Evolutionary conservation across 2,797 vertebrate species (phyloP).

Genomic region (Emys orbicularis): DNA sequence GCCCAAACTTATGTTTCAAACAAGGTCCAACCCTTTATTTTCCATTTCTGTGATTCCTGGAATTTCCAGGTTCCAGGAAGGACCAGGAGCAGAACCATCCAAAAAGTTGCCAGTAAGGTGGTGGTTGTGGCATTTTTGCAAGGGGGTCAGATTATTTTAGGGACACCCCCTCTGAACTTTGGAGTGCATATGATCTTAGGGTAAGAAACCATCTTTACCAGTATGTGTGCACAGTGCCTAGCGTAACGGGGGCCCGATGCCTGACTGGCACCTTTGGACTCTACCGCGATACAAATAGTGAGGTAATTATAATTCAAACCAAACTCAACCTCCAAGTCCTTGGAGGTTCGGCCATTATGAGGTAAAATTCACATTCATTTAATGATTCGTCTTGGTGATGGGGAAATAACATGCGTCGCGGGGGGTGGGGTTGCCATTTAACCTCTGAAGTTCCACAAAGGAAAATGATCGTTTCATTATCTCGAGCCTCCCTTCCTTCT

Average conservation of each 20-base stretch:
- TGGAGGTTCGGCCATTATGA: neutral
- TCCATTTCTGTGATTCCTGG: neutral
- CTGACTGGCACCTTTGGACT: neutral
- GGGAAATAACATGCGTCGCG: neutral
- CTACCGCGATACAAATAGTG: neutral
- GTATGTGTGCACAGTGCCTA: neutral
- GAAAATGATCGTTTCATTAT: neutral
- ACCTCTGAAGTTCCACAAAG: neutral
- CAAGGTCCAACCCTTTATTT: neutral
- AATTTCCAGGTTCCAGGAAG: neutral
- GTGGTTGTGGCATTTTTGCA: neutral
- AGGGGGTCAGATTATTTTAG: neutral
- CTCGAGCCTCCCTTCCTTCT: neutral
- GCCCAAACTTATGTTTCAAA: neutral
- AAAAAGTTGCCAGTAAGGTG: neutral
- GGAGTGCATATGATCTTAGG: neutral
- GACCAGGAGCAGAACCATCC: neutral
- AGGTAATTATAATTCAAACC: neutral
- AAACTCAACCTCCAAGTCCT: neutral
- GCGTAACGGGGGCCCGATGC: too few species aligned
- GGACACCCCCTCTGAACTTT: neutral
- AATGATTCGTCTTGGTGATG: neutral
- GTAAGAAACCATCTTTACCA: neutral
- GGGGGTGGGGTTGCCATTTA: neutral
- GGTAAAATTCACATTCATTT: neutral